Base-by-base conservation (phyloP, 2,113 vertebrate genomes). In the Cranoglanis bouderius region DNA sequence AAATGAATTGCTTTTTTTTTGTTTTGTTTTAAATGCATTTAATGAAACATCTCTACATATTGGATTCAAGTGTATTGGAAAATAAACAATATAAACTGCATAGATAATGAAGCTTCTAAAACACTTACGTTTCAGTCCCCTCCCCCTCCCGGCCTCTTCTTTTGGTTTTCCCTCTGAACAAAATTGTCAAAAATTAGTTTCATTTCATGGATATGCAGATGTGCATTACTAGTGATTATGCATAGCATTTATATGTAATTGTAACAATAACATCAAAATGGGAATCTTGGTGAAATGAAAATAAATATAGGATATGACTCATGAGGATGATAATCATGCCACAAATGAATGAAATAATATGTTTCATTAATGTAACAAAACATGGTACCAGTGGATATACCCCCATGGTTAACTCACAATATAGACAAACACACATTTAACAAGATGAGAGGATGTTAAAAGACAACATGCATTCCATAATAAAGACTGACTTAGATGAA, bases 111-210 rank as follows among this genome's bases (percentile, higher is more conserved):
- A 19, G 4, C 4, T 19, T 61, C 29, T 78, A 7, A 16, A 87
- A 67, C 46, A 87, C 95, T 95, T 95, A 99, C 98, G 96, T 97
- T 96, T 98, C 85, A 98, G 94, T 51, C 96, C 97, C 89, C 95
- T 90, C 0, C 96, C 97, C 93, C 96, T 95, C 0, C 96, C 96
- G 89, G 95, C 91, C 91, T 98, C 97, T 46, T 98, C 98, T 92
- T 97, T 95, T 53, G 98, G 95, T 92, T 97, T 97, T 86, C 97
- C 96, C 93, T 99, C 98, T 99, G 95, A 90, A 94, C 94, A 90
- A 93, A 91, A 35, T 82, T 59, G 74, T 63, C 65, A 86, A 81
- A 29, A 59, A 82, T 90, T 67, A 86, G 75, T 89, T 91, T 53
- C 80, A 86, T 43, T 74, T 72, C 75, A 43, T 35, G 43, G 29